Base-by-base conservation (phyloP, 2,113 vertebrate genomes). In the Pangasianodon gigas region DNA sequence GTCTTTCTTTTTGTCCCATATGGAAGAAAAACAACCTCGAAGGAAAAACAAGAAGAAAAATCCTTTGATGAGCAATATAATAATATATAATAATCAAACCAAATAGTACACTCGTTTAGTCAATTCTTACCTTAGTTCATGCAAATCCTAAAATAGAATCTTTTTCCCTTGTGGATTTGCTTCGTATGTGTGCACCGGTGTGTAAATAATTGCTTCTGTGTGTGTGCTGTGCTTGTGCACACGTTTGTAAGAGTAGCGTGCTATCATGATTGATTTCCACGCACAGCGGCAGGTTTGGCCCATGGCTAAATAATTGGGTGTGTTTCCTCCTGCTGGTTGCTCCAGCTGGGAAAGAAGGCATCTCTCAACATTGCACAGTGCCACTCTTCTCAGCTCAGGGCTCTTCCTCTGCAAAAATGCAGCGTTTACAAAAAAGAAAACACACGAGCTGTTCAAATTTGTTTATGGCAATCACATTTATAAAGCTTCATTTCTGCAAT, bases 281-380 rank as follows among this genome's bases (percentile, higher is more conserved):
- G 74, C 54, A 86, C 79, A 46, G 46, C 79, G 16, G 48, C 90
- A 89, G 79, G 67, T 91, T 87, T 87, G 44, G 84, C 88, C 84
- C 56, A 83, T 90, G 89, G 91, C 51, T 88, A 83, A 88, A 88
- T 91, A 91, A 81, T 69, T 91, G 81, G 89, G 51, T 91, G 80
- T 74, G 54, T 90, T 87, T 85, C 82, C 86, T 90, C 88, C 88
- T 90, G 91, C 86, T 91, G 88, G 67, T 88, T 48, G 41, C 83
- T 87, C 82, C 56, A 29, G 56, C 58, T 60, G 71, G 51, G 44
- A 75, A 81, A 29, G 81, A 89, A 89, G 79, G 67, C 69, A 84
- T 89, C 83, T 88, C 19, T 80, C 88, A 85, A 46, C 77, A 67
- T 85, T 91, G 80, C 83, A 87, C 85, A 89, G 58, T 87, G 90